These are phyloP conservation scores for Chloropsis cyanopogon DNA, from an alignment of 2,113 vertebrate genomes.

Conservation along the genomic window DNA sequence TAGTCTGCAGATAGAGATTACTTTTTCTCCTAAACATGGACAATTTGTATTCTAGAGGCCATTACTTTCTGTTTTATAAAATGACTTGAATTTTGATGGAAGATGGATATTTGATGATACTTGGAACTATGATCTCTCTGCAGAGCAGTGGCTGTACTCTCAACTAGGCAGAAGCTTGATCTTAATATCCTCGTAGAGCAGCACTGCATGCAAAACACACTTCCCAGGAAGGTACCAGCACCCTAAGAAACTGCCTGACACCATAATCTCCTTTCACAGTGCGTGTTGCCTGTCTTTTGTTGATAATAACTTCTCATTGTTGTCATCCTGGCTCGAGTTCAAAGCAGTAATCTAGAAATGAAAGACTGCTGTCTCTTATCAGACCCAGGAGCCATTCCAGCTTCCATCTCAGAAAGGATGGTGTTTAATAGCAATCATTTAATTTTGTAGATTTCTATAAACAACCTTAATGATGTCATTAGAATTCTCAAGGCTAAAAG, in stretches of 20 bases:
- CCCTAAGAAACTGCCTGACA: background rate
- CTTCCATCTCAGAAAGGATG: background rate
- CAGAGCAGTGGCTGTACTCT: background rate
- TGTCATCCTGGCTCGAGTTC: background rate
- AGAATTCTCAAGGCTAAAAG: conserved; percentile 12
- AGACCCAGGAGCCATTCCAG: background rate
- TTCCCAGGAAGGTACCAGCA: background rate
- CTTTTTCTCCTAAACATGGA: background rate
- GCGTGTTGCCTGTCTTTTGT: background rate
- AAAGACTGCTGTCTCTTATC: background rate
- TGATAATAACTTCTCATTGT: background rate
- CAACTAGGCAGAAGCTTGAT: background rate
- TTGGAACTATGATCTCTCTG: background rate
- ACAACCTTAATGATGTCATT: background rate
- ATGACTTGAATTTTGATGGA: background rate
- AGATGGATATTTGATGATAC: background rate
- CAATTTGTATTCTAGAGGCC: background rate
- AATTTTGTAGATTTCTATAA: background rate
- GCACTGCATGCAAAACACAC: background rate
- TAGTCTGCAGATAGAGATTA: background rate
- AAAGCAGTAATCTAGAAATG: background rate
- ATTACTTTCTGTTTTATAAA: background rate
- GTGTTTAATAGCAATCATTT: background rate
- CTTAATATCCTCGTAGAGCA: background rate
- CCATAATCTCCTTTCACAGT: background rate